Base-by-base conservation (phyloP, 2,888 invertebrate species). In the Drosophila engyochracea region DNA sequence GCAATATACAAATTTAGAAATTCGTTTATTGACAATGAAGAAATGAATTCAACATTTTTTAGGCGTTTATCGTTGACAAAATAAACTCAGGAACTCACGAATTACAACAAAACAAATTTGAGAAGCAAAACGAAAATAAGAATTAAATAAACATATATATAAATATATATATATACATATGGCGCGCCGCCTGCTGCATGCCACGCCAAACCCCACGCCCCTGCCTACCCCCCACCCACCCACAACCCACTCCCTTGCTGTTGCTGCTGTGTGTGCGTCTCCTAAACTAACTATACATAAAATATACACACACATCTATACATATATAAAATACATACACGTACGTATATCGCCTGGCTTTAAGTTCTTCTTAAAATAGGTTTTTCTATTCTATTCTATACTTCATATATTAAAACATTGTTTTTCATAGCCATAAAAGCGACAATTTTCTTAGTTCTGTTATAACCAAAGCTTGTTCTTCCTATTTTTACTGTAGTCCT, bases 401-500 rank as follows among this genome's bases (percentile, higher is more conserved):
- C 16, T 58, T 58, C 44, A 58, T 35, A 47, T 2, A 28, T 57
- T 63, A 47, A 47, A 67, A 51, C 63, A 69, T 51, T 33, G 57
- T 47, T 39, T 25, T 60, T 67, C 41, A 41, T 53, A 22, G n/a
- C 59, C 49, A 37, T 55, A 6, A 51, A 51, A 3, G 51, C 51
- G 28, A 25, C 25, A 31, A 58, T 58, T 61, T 61, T 60, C 69
- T 52, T 74, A 68, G 63, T 74, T 80, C 76, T 70, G 72, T 83
- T 76, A 66, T 83, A 89, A 89, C 87, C 87, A 88, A 88, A 88
- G 87, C 87, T 88, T 88, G 82, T 81, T 85, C 75, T 85, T 89
- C 79, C 79, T 79, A 79, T 76, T 70, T 79, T 73, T 75, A 77
- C 54, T 67, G 72, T 83, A 85, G 76, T 71, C 66, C 44, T 78